Base-by-base conservation (phyloP, 2,888 invertebrate genomes). In the Hyposoter dolosus region DNA sequence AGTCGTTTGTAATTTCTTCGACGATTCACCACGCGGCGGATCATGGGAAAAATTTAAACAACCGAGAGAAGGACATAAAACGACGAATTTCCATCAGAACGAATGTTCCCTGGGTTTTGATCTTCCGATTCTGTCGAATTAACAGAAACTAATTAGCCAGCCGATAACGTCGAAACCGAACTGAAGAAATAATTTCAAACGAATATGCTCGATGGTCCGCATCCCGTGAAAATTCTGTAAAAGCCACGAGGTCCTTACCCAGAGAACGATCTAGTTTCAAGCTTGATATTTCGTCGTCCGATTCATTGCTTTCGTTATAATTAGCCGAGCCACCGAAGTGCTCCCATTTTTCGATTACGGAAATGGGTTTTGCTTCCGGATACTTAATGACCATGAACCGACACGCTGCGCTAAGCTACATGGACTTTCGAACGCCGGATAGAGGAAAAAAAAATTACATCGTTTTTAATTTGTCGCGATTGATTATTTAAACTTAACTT, bases 331-430 rank as follows among this genome's bases (percentile, higher is more conserved):
- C 23, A 35, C 19, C 72, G 23, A n/a, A 75, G 28, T 43, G 40
- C 60, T 75, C 45, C 60, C 74, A 10, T 47, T 63, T 63, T 63
- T 45, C 74, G 32, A 43, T 72, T 65, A 53, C 77, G 65, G 40
- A 43, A n/a, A 43, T 76, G 23, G 12, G 65, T 7, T 32, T 56
- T 80, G 69, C n/a, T 50, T 40, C 43, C 68, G 72, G 66, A 56
- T 74, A 80, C 56, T 82, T 80, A 84, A 85, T 84, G 50, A 69
- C 19, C 83, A 76, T 63, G 80, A 60, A 75, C 63, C 63, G 75
- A 75, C 60, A 75, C 63, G 74, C 63, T 19, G 45, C 40, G 17
- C 56, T 35, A 43, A 60, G 43, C 28, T 23, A n/a, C 7, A 15
- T 50, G 32, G 32, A 32, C 47, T 47, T 17, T 0, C 12, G 47